phyloP scores from a whole-genome alignment of 2,888 invertebrate species.

The Cephalotes varians region DNA sequence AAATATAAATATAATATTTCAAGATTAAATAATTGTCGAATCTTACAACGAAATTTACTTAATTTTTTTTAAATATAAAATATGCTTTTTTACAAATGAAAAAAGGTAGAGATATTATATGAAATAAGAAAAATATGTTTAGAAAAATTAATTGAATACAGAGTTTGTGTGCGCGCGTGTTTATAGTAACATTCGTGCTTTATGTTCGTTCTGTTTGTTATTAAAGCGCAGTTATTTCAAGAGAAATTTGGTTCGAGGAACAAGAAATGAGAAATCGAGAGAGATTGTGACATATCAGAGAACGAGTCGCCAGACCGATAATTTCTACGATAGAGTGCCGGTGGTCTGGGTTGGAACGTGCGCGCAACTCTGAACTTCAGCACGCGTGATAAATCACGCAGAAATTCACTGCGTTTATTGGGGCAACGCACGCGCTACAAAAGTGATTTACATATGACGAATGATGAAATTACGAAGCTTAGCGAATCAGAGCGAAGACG shows the following conservation, averaged over 20 bases:
- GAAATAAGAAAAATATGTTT: background rate
- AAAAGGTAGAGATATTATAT: background rate
- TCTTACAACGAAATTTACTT: background rate
- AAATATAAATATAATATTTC: background rate
- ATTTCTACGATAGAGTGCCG: background rate
- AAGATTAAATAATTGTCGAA: background rate
- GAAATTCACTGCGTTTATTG: conserved; percentile 24
- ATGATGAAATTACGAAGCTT: conserved; percentile 38
- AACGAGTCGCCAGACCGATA: background rate
- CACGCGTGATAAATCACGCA: conserved; percentile 42
- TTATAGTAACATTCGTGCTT: background rate
- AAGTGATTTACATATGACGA: conserved; percentile 37
- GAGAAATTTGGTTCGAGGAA: background rate
- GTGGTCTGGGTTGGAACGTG: background rate
- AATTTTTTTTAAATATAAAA: background rate
- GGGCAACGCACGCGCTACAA: conserved; percentile 13
- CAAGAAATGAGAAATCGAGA: background rate
- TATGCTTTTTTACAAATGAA: background rate
- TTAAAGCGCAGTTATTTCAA: background rate
- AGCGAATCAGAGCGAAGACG: conserved; percentile 17
- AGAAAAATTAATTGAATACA: background rate
- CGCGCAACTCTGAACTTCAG: conserved; percentile 20
- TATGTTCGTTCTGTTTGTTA: background rate
- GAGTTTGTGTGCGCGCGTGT: background rate
- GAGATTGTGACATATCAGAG: background rate